Percentiles rank a stretch among this genome's conserved stretches.
Evolutionary conservation across 1,140 invertebrate species (phyloP).

Genomic region (Akabosia matsudoensis): DNA sequence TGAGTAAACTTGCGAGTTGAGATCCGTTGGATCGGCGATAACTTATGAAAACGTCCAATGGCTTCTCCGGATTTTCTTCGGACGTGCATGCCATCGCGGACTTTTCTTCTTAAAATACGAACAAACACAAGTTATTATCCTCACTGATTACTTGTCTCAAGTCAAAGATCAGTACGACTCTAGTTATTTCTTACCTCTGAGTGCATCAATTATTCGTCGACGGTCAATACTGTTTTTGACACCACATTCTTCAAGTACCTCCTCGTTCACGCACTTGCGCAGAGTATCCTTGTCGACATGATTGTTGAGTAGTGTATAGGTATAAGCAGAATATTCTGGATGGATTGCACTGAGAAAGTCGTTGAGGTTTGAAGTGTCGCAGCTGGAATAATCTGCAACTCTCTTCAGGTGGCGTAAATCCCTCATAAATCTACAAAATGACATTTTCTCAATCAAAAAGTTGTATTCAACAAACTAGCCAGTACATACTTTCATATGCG

Average conservation of each 20-base stretch:
- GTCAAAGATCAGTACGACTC: too few species aligned
- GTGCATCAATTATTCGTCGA: conserved; percentile 79
- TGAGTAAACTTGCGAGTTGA: conserved; percentile 85
- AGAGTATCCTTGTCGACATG: conserved; percentile 80
- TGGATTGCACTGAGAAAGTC: conserved; percentile 82
- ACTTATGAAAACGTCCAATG: conserved; percentile 95
- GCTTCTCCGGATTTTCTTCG: conserved; percentile 77
- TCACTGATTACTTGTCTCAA: background rate
- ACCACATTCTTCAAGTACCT: conserved; percentile 81
- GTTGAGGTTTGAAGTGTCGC: conserved; percentile 86
- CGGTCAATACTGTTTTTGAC: conserved; percentile 94
- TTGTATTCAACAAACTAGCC: conserved; percentile 22
- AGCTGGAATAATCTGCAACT: conserved; percentile 94
- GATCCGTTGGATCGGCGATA: conserved; percentile 97
- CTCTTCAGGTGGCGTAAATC: conserved; percentile 92
- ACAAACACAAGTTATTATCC: background rate
- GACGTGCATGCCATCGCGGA: conserved; percentile 61
- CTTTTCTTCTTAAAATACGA: conserved; percentile 54
- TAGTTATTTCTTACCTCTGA: conserved; percentile 63
- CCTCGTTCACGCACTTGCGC: conserved; percentile 72
- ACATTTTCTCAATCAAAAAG: conserved; percentile 20
- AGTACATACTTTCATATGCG: background rate
- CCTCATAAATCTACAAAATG: conserved; percentile 73
- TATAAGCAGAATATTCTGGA: conserved; percentile 91
- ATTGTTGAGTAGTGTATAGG: conserved; percentile 91